Base-by-base conservation (phyloP, 2,888 invertebrate genomes). In the Cataglyphis cursor region DNA sequence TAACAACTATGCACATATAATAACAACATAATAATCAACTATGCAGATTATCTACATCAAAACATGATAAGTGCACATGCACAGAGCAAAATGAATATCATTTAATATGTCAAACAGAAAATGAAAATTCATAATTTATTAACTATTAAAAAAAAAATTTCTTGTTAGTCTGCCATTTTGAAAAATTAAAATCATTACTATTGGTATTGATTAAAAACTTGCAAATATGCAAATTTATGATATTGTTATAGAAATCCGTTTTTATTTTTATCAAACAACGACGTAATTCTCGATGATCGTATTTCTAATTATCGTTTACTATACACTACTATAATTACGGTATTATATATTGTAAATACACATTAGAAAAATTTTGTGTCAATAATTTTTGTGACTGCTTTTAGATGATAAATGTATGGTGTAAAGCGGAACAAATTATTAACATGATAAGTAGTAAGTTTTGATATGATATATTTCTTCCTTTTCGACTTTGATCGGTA, bases 401-500 rank as follows among this genome's bases (percentile, higher is more conserved):
- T 35, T 65, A 65, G 35, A 51, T 12, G 6, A 35, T 35, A 51
- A 44, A 51, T 2, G 18, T 0, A 35, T 21, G 1, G 21, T 31
- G 12, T 44, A 18, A 74, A 48, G 35, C 10, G 9, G 5, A 18
- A 61, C 18, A 48, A 75, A 3, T 35, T 5, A 35, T 51, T 75
- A 51, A 75, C 6, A 15, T 1, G 21, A 62, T 31, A 44, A 74
- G n/a, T 15, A 62, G 21, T 15, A 15, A 73, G 75, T 75, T 51
- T 75, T n/a, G 28, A 31, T 24, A 35, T 35, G 21, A 64, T 12
- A 24, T 51, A 35, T 48, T 35, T 24, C 15, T 24, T 35, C 35
- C 35, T 35, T 64, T 4, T 5, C 15, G 0, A 2, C 5, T 61
- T 38, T 8, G 35, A 35, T 48, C 21, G 18, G 1, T 18, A 21